Evolutionary conservation across 2,888 invertebrate species (phyloP).

Genomic region (Nomada ruficornis): DNA sequence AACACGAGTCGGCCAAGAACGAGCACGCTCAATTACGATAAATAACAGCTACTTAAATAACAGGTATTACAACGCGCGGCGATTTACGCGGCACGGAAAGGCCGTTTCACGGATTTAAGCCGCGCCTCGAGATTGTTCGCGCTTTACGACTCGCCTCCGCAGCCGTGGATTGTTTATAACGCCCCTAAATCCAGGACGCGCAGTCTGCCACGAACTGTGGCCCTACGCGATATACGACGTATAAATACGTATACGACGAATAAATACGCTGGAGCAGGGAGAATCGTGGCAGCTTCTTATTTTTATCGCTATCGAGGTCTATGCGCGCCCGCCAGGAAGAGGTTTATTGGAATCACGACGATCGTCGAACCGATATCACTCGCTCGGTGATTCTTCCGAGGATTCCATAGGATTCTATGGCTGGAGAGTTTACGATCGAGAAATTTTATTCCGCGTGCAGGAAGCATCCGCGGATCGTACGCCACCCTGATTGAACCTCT

Average conservation of each 20-base stretch:
- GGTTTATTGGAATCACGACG: slow-evolving; percentile 1
- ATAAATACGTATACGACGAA: slow-evolving; percentile 24
- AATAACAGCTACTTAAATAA: slow-evolving; percentile 6
- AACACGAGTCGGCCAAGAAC: no score
- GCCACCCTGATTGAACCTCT: no score
- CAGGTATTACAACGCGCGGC: neutral
- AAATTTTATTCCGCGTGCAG: no score
- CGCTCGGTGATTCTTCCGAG: neutral
- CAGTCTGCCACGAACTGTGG: neutral
- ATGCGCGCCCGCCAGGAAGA: neutral
- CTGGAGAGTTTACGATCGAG: neutral
- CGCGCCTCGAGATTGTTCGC: slow-evolving; percentile 23
- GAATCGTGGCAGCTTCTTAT: neutral
- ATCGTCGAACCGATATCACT: neutral
- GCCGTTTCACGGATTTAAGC: slow-evolving; percentile 32
- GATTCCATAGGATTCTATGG: neutral
- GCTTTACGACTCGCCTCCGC: slow-evolving; percentile 32
- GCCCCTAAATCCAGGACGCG: slow-evolving; percentile 36
- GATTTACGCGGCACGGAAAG: slow-evolving; percentile 23
- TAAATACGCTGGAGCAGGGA: slow-evolving; percentile 14
- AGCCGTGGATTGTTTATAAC: slow-evolving; percentile 39
- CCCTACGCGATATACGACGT: slow-evolving; percentile 26
- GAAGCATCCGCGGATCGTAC: no score
- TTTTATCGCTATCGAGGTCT: slow-evolving; percentile 21
- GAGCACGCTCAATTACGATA: slow-evolving; percentile 3